phyloP scores from a whole-genome alignment of 2,888 invertebrate species.

The Chrysodeixis includens region DNA sequence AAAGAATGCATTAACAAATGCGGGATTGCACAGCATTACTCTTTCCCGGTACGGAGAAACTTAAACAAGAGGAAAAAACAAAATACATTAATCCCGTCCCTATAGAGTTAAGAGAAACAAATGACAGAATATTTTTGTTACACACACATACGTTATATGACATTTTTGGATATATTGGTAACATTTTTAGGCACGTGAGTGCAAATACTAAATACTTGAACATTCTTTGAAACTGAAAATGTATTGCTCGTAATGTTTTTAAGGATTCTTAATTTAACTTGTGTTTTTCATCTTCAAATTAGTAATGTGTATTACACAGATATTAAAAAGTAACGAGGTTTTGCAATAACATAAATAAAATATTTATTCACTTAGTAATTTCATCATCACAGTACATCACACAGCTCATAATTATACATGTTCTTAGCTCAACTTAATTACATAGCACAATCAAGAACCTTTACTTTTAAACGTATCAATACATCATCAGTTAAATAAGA shows the following conservation, averaged over 20 bases:
- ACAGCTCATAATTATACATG: no score
- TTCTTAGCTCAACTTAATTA: neutral
- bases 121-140: conserved; percentile 36
- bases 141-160: conserved; percentile 32
- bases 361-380: no score
- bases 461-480: conserved; percentile 19
- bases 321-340: no score
- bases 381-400: no score
- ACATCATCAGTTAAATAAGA: conserved; percentile 34
- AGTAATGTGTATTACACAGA: no score
- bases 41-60: conserved; percentile 34
- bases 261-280: no score
- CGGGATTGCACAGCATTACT: conserved; percentile 52
- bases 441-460: neutral
- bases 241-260: no score
- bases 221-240: no score
- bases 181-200: neutral
- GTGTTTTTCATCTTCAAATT: no score
- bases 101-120: conserved; percentile 46
- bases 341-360: no score
- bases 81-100: conserved; percentile 51
- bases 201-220: no score
- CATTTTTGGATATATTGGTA: conserved; percentile 17
- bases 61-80: conserved; percentile 48
- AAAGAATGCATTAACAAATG: conserved; percentile 64